Evolutionary conservation across 2,113 vertebrate genomes (phyloP), one percentile per base, ranked within the genome.

Genomic region (Engystomops pustulosus): DNA sequence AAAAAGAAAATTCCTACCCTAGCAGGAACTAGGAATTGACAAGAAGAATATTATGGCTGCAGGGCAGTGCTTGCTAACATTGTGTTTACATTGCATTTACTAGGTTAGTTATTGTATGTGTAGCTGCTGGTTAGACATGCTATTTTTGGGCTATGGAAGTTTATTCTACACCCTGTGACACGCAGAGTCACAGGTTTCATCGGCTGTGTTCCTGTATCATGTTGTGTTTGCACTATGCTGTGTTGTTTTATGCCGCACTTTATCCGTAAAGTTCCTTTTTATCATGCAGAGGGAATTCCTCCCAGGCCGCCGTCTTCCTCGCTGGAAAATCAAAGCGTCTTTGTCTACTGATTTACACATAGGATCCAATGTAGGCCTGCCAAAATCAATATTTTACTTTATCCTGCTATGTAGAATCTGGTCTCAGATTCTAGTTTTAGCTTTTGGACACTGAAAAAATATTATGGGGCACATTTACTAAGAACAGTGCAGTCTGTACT

Each of bases 31-130:
- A 18, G 69, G 79, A 36, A n/a, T 6, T 68, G 30, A 68, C 41
- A 65, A 18, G 7, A 20, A 36, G 62, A 67, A 34, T 27, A 70
- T 18, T 81, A 41, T 70, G 79, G 18, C 79, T 36, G 18, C 45
- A 69, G 47, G 78, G 65, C 32, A 81, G 45, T 11, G 10, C 5
- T 70, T 53, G 69, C 65, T 53, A 23, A 14, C 44, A 36, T 8
- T 25, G 20, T 80, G 79, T 70, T 70, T 81, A 68, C 79, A 70
- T 81, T 81, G 65, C 79, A 70, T 67, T 53, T 23, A 18, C 62
- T 70, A 6, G 9, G 47, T 53, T 34, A 51, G 79, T 80, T 69
- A 27, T 51, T 51, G 17, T 18, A 51, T 12, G 30, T 53, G 65
- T 25, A 41, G 44, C 62, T n/a, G 6, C 55, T 14, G 44, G 47